A percentile compares a stretch with the other conserved stretches of the same genome.
Conservation (phyloP, 2,113 vertebrate genomes). For the Candoia aspera region DNA sequence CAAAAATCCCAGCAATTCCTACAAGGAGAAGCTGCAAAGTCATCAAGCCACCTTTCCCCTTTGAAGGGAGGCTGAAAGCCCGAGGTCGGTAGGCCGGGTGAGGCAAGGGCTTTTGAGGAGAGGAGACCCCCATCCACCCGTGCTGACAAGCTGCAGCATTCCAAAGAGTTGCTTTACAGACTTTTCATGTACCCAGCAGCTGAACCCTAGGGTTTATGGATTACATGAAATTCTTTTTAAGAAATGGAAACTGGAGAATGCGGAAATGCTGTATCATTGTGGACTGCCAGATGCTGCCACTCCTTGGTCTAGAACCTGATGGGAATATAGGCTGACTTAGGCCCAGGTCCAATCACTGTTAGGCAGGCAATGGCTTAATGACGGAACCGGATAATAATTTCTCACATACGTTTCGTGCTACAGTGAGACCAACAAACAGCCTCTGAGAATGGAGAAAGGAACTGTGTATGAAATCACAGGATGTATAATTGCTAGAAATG, state of each 20-base stretch:
- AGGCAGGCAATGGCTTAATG: conserved; percentile 60
- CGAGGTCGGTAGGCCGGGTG: not conserved
- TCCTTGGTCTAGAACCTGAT: not conserved
- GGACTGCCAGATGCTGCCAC: not conserved
- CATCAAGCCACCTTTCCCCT: not conserved
- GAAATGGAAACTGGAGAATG: not conserved
- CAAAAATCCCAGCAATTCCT: not conserved
- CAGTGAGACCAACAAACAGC: conserved; percentile 53
- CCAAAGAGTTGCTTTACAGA: not conserved
- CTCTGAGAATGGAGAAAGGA: conserved; percentile 53
- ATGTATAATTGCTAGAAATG: conserved; percentile 57
- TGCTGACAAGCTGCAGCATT: not conserved
- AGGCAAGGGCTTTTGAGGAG: not conserved
- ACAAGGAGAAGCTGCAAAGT: not conserved
- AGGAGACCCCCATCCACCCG: not conserved
- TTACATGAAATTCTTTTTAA: not conserved
- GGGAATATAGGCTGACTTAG: not conserved
- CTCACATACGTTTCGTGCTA: conserved; percentile 48
- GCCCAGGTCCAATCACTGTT: conserved; percentile 59
- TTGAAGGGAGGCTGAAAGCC: not conserved
- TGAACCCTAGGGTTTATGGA: not conserved
- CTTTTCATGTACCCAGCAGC: not conserved
- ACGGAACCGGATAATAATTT: conserved; percentile 42
- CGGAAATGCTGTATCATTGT: not conserved
- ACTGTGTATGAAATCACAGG: conserved; percentile 46